phyloP scores from a whole-genome alignment of 2,797 vertebrate genomes.

The Trematomus bernacchii region DNA sequence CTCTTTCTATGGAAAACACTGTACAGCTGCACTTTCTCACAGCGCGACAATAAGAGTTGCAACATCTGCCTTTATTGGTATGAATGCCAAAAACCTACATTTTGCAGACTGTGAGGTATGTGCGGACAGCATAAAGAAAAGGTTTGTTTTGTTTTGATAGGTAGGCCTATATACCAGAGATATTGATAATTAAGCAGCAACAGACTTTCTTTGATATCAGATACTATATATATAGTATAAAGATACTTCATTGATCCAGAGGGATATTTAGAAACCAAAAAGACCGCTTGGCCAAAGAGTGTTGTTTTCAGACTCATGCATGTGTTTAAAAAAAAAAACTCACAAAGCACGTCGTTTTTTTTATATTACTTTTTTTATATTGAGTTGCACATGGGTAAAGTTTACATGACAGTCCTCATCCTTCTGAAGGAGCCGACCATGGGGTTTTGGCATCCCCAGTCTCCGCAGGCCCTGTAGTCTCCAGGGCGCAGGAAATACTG shows the following conservation, averaged over 20 bases:
- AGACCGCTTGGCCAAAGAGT: background rate
- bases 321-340: constrained; percentile 45
- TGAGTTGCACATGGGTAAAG: constrained; percentile 13
- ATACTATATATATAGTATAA: too few relatives aligned
- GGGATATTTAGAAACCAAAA: background rate
- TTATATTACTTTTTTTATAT: constrained; percentile 67
- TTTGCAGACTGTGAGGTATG: constrained; percentile 22
- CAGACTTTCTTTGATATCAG: background rate
- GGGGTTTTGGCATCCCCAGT: constrained; percentile 85
- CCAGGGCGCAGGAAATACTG: constrained; percentile 86
- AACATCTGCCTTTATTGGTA: constrained; percentile 78
- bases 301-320: background rate
- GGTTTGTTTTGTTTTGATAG: constrained; percentile 18
- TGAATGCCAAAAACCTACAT: constrained; percentile 48
- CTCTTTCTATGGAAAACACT: constrained; percentile 75
- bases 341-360: constrained; percentile 44
- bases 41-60: constrained; percentile 77
- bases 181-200: background rate
- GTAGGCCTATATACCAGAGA: constrained; percentile 1
- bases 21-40: constrained; percentile 79
- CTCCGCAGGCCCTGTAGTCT: constrained; percentile 82
- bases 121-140: constrained; percentile 11
- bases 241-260: too few relatives aligned
- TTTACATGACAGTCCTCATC: constrained; percentile 81
- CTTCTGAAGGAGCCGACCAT: constrained; percentile 86